phyloP scores from a whole-genome alignment of 2,888 invertebrate species.

The Conchocele bisecta region DNA sequence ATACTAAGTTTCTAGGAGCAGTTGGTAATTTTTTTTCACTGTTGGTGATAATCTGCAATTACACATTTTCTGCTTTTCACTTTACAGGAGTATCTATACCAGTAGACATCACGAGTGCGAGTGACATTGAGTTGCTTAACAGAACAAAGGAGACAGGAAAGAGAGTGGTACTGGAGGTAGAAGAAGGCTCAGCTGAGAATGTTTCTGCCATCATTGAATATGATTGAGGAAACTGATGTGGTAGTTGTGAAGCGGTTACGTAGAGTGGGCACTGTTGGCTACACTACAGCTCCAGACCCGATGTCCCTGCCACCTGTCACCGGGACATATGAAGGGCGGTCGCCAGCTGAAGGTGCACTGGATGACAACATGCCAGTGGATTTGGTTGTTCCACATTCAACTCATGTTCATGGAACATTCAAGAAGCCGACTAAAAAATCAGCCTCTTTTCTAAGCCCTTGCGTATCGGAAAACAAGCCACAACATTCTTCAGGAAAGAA shows the following conservation, averaged over 20 bases:
- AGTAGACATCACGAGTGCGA: constrained; percentile 32
- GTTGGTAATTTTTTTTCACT: no score
- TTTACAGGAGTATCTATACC: constrained; percentile 25
- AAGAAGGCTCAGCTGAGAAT: constrained; percentile 32
- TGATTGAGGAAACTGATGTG: constrained; percentile 21
- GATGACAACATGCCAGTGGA: constrained; percentile 1
- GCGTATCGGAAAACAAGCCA: no score
- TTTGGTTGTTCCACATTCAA: background rate
- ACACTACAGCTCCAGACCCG: constrained; percentile 1
- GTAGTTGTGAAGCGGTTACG: constrained; percentile 38
- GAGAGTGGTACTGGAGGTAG: constrained; percentile 42
- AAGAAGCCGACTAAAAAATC: no score
- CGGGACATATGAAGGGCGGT: no score
- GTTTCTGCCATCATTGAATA: constrained; percentile 41
- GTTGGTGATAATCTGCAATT: background rate
- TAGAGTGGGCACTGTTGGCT: constrained; percentile 6
- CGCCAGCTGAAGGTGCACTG: background rate
- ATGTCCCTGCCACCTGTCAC: no score
- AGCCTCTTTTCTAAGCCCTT: no score
- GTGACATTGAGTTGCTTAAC: constrained; percentile 42
- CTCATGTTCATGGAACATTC: constrained; percentile 1
- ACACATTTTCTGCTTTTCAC: background rate
- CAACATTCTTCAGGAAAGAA: no score
- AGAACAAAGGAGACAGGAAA: constrained; percentile 33
- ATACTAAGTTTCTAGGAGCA: no score